Conservation (phyloP, 2,113 vertebrate species). For the Paralichthys olivaceus region DNA sequence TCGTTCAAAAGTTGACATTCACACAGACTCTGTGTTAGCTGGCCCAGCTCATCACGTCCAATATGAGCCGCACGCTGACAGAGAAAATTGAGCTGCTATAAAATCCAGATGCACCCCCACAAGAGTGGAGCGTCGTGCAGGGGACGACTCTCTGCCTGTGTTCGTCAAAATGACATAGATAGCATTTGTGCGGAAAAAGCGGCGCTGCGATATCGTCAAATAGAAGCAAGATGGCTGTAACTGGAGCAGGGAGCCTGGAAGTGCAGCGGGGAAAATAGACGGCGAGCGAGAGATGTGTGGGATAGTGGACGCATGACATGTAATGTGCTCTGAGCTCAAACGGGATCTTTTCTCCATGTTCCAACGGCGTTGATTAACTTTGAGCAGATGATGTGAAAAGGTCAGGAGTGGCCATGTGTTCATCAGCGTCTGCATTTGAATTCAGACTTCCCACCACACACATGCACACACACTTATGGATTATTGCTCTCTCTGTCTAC, state of each 20-base stretch:
- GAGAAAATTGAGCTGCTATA: slow-evolving; percentile 65
- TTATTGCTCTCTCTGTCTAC: slow-evolving; percentile 16
- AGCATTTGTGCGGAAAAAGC: slow-evolving; percentile 60
- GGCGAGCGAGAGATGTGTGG: slow-evolving; percentile 37
- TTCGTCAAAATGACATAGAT: slow-evolving; percentile 58
- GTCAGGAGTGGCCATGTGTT: slow-evolving; percentile 36
- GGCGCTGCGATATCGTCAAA: slow-evolving; percentile 43
- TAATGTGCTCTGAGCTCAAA: slow-evolving; percentile 46
- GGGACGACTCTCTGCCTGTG: slow-evolving; percentile 20
- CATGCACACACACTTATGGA: not conserved
- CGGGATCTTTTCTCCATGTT: slow-evolving; percentile 42
- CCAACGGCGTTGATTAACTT: slow-evolving; percentile 43
- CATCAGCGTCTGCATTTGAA: slow-evolving; percentile 40
- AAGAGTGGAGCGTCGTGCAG: not conserved
- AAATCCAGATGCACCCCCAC: slow-evolving; percentile 64
- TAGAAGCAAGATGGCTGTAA: slow-evolving; percentile 68
- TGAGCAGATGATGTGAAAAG: slow-evolving; percentile 45
- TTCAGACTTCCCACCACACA: not conserved
- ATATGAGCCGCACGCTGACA: slow-evolving; percentile 45
- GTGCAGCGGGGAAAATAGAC: slow-evolving; percentile 20
- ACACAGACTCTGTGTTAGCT: slow-evolving; percentile 39
- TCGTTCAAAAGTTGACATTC: slow-evolving; percentile 51
- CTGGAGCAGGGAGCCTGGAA: slow-evolving; percentile 21
- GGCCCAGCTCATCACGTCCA: slow-evolving; percentile 58
- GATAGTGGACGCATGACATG: slow-evolving; percentile 36